phyloP scores from a whole-genome alignment of 2,888 invertebrate species.

The Prenolepis imparis region DNA sequence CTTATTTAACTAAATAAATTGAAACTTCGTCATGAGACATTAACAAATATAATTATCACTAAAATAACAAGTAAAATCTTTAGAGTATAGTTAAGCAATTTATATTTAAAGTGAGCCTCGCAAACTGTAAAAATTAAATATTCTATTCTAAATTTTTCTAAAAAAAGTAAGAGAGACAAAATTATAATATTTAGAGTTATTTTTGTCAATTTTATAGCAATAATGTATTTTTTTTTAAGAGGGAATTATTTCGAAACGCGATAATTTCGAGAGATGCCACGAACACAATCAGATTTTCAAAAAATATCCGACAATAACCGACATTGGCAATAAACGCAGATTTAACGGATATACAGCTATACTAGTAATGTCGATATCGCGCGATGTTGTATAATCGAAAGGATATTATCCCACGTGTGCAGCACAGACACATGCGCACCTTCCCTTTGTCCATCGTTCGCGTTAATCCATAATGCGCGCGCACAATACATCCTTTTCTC shows the following conservation, averaged over 20 bases:
- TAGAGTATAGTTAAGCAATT: background rate
- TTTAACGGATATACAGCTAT: constrained; percentile 10
- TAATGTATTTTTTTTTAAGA: background rate
- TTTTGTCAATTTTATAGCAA: background rate
- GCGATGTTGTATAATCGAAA: constrained; percentile 44
- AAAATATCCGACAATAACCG: constrained; percentile 14
- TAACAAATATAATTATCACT: background rate
- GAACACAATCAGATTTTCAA: constrained; percentile 2
- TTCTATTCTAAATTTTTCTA: background rate
- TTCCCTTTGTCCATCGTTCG: constrained; percentile 41
- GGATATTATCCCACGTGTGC: constrained; percentile 43
- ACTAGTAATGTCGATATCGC: constrained; percentile 36
- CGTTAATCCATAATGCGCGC: constrained; percentile 48
- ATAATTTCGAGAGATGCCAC: constrained; percentile 4
- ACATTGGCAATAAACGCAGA: constrained; percentile 21
- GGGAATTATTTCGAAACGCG: background rate
- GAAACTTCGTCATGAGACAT: background rate
- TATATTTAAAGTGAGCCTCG: background rate
- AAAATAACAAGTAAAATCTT: background rate
- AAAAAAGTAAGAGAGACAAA: background rate
- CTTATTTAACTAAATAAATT: constrained; percentile 17
- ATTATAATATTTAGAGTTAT: background rate
- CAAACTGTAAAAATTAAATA: background rate
- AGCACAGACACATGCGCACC: constrained; percentile 29
- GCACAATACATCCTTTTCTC: constrained; percentile 49